phyloP scores from a whole-genome alignment of 2,113 vertebrate species.

The Lontra canadensis region DNA sequence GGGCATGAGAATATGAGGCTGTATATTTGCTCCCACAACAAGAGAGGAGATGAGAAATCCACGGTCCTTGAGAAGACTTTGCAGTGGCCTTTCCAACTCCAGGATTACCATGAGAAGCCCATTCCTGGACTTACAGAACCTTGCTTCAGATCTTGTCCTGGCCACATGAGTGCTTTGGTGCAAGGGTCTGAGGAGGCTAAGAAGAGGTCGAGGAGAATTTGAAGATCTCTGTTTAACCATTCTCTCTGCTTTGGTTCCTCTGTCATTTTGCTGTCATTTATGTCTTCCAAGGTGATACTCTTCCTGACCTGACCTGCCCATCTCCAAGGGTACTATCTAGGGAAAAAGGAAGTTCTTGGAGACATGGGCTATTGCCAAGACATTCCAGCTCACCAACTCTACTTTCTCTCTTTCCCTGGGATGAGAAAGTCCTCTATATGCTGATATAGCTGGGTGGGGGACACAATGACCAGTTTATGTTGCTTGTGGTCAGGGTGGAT shows the following conservation, averaged over 20 bases:
- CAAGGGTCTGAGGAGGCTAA: neutral
- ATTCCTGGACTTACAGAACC: neutral
- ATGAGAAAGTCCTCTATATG: neutral
- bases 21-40: neutral
- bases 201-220: neutral
- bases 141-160: neutral
- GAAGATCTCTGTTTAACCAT: neutral
- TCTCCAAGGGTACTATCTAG: neutral
- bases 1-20: neutral
- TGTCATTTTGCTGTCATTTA: neutral
- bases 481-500: neutral
- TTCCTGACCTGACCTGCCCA: conserved; percentile 37
- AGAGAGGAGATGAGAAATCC: neutral
- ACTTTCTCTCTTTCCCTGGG: neutral
- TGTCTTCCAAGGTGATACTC: conserved; percentile 57
- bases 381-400: neutral
- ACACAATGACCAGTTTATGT: neutral
- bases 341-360: neutral
- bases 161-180: neutral
- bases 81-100: neutral
- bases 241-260: conserved; percentile 29
- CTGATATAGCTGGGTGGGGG: neutral
- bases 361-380: neutral
- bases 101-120: neutral
- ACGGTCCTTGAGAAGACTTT: neutral